These are phyloP conservation scores for Lates calcarifer DNA, from an alignment of 2,113 vertebrate genomes.

Conservation along the genomic window DNA sequence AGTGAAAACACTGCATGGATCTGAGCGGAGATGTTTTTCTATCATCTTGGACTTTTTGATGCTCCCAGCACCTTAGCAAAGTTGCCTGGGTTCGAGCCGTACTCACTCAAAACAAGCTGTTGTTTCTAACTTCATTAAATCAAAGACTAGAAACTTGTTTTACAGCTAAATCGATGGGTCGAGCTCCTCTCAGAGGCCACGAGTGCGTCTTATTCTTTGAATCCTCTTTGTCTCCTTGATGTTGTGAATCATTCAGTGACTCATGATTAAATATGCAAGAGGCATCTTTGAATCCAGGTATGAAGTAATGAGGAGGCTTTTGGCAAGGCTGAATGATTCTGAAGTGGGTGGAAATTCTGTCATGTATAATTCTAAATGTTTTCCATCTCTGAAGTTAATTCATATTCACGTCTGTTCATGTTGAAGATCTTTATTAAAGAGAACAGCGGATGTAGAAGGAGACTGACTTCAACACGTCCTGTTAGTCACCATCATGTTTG, in stretches of 20 bases:
- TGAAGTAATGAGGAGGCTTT: slow-evolving; percentile 15
- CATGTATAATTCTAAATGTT: slow-evolving; percentile 45
- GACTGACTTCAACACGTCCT: neutral
- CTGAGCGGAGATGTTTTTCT: too few relatives aligned
- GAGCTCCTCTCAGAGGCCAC: neutral
- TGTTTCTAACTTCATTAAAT: too few relatives aligned
- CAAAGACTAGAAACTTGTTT: too few relatives aligned
- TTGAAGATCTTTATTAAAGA: neutral
- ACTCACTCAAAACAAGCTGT: too few relatives aligned
- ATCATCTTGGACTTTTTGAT: too few relatives aligned
- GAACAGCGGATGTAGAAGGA: neutral
- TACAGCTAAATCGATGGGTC: neutral
- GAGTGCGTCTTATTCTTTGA: neutral
- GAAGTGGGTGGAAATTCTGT: neutral
- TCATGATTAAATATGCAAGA: slow-evolving; percentile 58
- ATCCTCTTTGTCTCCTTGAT: slow-evolving; percentile 38
- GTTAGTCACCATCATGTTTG: neutral
- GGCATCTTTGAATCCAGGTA: slow-evolving; percentile 28
- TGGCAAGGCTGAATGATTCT: slow-evolving; percentile 10
- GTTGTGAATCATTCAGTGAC: slow-evolving; percentile 52
- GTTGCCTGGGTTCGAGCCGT: too few relatives aligned
- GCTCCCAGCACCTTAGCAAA: too few relatives aligned
- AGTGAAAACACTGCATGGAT: too few relatives aligned
- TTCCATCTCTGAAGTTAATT: slow-evolving; percentile 18
- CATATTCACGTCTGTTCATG: neutral